Base-by-base conservation (phyloP, 2,888 invertebrate species). In the Criorhina ranunculi region DNA sequence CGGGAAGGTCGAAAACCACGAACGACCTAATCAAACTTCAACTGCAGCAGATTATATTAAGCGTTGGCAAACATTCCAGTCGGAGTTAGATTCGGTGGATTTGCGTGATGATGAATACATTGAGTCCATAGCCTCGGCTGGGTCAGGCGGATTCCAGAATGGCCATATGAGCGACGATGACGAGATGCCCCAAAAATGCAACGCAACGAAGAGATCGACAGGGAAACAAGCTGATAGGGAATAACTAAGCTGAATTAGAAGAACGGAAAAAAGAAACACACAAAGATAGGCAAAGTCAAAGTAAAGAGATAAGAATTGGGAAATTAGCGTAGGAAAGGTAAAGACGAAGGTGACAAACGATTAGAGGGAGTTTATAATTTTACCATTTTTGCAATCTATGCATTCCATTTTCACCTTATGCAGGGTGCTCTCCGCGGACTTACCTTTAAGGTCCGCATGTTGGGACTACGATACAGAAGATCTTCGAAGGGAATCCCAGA, bases 11-110 rank as follows among this genome's bases (percentile, higher is more conserved):
- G 62, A 33, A n/a, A 11, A 33, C 1, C 46, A 46, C 15, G 62
- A 62, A 17, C 44, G 62, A 6, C 62, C 46, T 9, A 44, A 33
- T 33, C 11, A n/a, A 24, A 24, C 4, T n/a, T 46, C 33, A 15
- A 33, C 31, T 8, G 31, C 44, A 12, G 46, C 33, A 15, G 62
- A 46, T 31, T 33, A 11, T 29, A 46, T 46, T 44, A 46, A 62
- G 9, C 62, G 15, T 33, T 62, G 12, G 44, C 44, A 24, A 8
- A 49, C 49, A 17, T 49, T 49, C n/a, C 49, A 49, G 49, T 29
- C 49, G 12, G 12, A 42, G 15, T 42, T 12, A 42, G 42, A 42
- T 42, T 12, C 12, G 42, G 1, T 12, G 3, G 42, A 42, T 15
- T 4, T 7, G 12, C 12, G 12, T 3, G 24, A 1, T 11, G 29